Base-by-base conservation (phyloP, 2,113 vertebrate genomes). In the Nannobrachium achirus region DNA sequence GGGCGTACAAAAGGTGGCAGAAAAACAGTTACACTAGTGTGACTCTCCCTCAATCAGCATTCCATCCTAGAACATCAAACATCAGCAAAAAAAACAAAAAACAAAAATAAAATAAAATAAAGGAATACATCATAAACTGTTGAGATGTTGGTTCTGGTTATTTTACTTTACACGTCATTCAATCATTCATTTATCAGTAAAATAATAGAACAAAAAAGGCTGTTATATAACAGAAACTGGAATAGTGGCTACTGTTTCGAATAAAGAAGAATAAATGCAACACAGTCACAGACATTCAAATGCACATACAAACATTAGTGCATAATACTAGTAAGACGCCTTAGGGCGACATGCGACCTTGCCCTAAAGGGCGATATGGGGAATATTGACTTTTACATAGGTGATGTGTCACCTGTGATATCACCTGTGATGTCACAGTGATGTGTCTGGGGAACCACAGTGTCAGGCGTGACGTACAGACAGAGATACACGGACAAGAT, bases 11-110 rank as follows among this genome's bases (percentile, higher is more conserved):
- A 83, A 80, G 38, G 61, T 51, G 46, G 71, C 63, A 80, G 65
- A 78, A 33, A 33, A 33, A 3, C 25, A 33, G 4, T 25, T 33
- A 80, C 73, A 56, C 41, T 8, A 19, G 65, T 80, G 57, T 80
- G 75, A 73, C 58, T 74, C 73, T 63, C 52, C 56, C 66, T 77
- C 16, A 25, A 78, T 81, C 72, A 71, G 79, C 75, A 74, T 82
- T 78, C 81, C 45, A 69, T 53, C 33, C 40, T 8, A 66, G 63
- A 57, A 60, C 14, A 62, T 69, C 65, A 72, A 18, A 53, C 18
- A 53, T 53, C 4, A 19, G 19, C 51, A 19, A 10, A 13, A 48
- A 33, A 33, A 48, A 48, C 13, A 15, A 48, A 14, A 46, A 14
- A 46, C 7, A 8, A 46, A 46, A n/a, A 8, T 46, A 46, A 46